Evolutionary conservation across 2,113 vertebrate species (phyloP), one percentile per base, ranked within the genome.

Genomic region (Mus spicilegus): DNA sequence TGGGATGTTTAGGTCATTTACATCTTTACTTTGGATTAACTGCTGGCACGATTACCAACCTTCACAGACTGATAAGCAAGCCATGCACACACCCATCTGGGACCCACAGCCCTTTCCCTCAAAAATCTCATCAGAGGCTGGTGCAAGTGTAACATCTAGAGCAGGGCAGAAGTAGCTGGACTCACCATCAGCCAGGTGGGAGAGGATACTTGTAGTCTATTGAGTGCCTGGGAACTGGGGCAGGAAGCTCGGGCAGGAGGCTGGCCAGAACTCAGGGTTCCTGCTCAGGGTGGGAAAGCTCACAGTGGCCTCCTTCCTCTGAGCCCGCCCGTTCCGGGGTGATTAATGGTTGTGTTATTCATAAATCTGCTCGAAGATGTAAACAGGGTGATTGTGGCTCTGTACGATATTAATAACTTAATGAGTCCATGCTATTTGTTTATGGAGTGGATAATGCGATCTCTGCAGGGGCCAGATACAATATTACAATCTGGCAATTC

Each of bases 381-480:
- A 96, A 94, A 86, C 96, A 91, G 76, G 86, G 96, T 89, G 95
- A 85, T 75, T 69, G 95, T 73, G 95, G 51, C 93, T 95, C 89
- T 16, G 2, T 70, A 63, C 76, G 93, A 92, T 96, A 94, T 94
- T 97, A 96, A 96, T 96, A 96, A 95, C 96, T 93, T 95, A 95
- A 97, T 96, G 97, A 96, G 94, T 95, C 93, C 61, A 49, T 87
- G 90, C 80, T 94, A 86, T 97, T 96, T 96, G 96, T 97, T 97
- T 97, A 91, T 93, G 94, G 75, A 91, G 90, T 42, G 87, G 95
- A 77, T 97, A 95, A 97, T 94, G 87, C 61, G 75, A 67, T 94
- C 96, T 93, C 97, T 73, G 67, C 94, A 89, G 97, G 96, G 96
- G 93, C 96, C 95, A 56, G 92, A 82, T 72, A 80, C 7, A 87